Conservation (phyloP, 2,797 vertebrate genomes). For the Myotis pilosus region DNA sequence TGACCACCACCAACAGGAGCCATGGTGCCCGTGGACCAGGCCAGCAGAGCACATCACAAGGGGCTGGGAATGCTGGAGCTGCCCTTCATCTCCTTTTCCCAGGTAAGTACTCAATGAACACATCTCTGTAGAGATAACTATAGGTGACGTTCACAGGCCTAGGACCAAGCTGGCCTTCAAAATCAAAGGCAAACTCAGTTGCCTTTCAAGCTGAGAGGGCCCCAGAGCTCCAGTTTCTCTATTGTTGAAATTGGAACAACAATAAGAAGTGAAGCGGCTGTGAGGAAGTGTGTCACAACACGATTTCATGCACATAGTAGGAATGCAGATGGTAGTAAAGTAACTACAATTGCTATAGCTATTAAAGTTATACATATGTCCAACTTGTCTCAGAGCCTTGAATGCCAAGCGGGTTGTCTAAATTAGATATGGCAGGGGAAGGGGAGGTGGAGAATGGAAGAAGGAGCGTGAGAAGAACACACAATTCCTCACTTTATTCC, state of each 20-base stretch:
- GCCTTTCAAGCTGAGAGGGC: neutral
- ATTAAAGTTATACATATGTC: neutral
- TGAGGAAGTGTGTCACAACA: neutral
- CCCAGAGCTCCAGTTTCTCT: neutral
- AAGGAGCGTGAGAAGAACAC: neutral
- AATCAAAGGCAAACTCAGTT: neutral
- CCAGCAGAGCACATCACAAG: neutral
- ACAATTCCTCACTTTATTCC: neutral
- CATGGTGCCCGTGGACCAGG: fast-evolving
- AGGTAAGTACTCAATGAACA: neutral
- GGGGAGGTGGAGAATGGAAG: neutral
- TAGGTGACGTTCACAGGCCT: neutral
- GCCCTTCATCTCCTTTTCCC: neutral
- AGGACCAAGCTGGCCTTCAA: neutral
- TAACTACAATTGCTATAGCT: neutral
- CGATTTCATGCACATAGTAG: neutral
- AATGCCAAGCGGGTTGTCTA: neutral
- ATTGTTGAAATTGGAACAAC: neutral
- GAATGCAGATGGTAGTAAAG: too few relatives aligned
- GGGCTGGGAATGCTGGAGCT: too few relatives aligned
- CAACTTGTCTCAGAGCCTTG: neutral
- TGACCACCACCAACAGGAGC: neutral
- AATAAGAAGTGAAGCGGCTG: neutral
- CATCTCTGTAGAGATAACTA: neutral
- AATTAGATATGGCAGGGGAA: neutral